phyloP scores from a whole-genome alignment of 2,888 invertebrate species.

The Ceriagrion tenellum region DNA sequence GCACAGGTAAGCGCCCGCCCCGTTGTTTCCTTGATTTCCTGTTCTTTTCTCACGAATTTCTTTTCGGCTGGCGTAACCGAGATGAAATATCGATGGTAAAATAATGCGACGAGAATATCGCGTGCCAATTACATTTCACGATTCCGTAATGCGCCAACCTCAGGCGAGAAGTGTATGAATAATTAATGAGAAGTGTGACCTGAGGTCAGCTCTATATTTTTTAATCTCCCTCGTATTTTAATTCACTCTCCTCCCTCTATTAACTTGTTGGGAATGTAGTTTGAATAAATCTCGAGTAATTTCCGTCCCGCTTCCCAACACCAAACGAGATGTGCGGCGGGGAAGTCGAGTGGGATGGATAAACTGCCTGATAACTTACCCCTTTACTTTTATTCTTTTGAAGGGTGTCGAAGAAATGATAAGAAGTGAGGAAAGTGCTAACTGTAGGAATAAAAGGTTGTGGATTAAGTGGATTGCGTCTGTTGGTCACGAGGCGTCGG shows the following conservation, averaged over 20 bases:
- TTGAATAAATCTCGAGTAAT: slow-evolving; percentile 35
- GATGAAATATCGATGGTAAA: neutral
- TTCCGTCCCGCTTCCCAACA: neutral
- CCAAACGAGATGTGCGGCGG: neutral
- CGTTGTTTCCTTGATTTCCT: neutral
- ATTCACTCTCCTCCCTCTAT: slow-evolving; percentile 16
- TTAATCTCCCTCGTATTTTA: neutral
- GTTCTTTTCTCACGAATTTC: neutral
- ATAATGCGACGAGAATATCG: slow-evolving; percentile 32
- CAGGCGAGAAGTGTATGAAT: slow-evolving; percentile 23
- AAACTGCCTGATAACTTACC: neutral
- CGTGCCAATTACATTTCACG: slow-evolving; percentile 19
- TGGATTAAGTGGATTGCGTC: no score
- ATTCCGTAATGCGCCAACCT: slow-evolving; percentile 1
- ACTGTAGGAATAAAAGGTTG: no score
- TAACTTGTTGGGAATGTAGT: slow-evolving; percentile 20
- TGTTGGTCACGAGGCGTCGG: no score
- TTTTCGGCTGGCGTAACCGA: neutral
- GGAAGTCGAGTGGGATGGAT: neutral
- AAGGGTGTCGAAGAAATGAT: neutral
- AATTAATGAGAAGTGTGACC: neutral
- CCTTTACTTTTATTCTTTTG: neutral
- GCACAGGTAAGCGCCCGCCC: neutral
- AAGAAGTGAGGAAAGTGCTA: no score
- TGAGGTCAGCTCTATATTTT: slow-evolving; percentile 2